Base-by-base conservation (phyloP, 2,888 invertebrate species). In the Melanostoma mellinum region DNA sequence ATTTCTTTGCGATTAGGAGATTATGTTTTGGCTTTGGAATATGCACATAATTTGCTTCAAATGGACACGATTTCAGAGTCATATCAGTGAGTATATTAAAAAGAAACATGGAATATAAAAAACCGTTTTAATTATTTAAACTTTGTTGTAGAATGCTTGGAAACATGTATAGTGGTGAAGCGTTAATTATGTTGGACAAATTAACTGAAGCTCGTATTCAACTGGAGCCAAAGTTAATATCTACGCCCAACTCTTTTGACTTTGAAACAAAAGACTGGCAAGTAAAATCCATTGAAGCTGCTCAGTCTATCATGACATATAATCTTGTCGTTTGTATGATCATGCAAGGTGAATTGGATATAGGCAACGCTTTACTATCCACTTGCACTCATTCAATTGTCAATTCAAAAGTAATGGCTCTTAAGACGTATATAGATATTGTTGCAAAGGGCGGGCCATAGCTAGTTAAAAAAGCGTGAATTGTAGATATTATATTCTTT, bases 101-200 rank as follows among this genome's bases (percentile, higher is more conserved):
- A 35, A 30, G 32, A 36, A 35, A 52, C 32, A n/a, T 42, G n/a
- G 3, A 44, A 2, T 36, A 4, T 4, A 52, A 20, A 40, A 53
- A 10, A 9, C n/a, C 5, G 0, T 38, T 8, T 30, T 61, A 10
- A 42, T 46, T 38, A 0, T 52, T 67, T 1, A 86, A 95, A 20
- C 20, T 20, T 20, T 20, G 20, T 1, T n/a, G n/a, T 20, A 20
- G 96, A 90, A 93, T 97, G 86, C 92, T 98, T 87, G 97, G 95
- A 0, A 96, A 97, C 90, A 93, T 98, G 87, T 98, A 98, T 90
- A 95, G 96, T 63, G 97, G 97, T 0, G 98, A 98, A 92, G 95
- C 97, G 35, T 92, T 97, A 8, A 94, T 98, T 67, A 94, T 95
- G 87, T 92, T 97, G 89, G 96, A 98, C 89, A 94, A 94, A 91